Evolutionary conservation across 2,113 vertebrate genomes (phyloP).

Genomic region (Cyprinodon tularosa): DNA sequence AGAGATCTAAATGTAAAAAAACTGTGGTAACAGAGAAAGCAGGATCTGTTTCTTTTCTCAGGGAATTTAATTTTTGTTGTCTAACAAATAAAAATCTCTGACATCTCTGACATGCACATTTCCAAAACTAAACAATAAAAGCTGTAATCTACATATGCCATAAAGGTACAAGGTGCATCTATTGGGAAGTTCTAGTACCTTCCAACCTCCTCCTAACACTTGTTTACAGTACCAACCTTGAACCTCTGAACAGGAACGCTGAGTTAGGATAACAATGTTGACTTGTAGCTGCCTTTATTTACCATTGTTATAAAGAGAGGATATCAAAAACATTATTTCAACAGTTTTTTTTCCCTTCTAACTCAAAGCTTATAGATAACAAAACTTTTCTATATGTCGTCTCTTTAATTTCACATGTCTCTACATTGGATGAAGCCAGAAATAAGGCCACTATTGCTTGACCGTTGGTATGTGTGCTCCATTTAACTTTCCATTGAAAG

Average conservation of each 20-base stretch:
- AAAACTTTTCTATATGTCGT: no score
- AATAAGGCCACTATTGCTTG: no score
- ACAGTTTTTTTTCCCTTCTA: neutral
- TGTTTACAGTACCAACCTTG: neutral
- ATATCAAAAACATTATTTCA: neutral
- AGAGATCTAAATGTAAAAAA: no score
- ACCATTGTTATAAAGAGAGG: neutral
- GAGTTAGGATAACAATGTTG: neutral
- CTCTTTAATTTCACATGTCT: no score
- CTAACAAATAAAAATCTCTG: neutral
- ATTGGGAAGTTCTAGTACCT: neutral
- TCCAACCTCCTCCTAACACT: neutral
- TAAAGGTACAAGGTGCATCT: neutral
- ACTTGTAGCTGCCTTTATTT: neutral
- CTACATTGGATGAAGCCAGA: no score
- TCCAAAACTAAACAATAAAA: neutral
- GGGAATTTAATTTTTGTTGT: neutral
- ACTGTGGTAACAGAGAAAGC: no score
- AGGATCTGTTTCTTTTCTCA: neutral
- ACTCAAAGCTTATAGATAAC: no score
- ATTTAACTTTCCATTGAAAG: no score
- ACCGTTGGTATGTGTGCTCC: no score
- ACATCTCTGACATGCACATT: neutral
- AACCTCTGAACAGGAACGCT: neutral
- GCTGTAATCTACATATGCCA: neutral